Conservation (phyloP, 2,797 vertebrate genomes). For the Artibeus lituratus region DNA sequence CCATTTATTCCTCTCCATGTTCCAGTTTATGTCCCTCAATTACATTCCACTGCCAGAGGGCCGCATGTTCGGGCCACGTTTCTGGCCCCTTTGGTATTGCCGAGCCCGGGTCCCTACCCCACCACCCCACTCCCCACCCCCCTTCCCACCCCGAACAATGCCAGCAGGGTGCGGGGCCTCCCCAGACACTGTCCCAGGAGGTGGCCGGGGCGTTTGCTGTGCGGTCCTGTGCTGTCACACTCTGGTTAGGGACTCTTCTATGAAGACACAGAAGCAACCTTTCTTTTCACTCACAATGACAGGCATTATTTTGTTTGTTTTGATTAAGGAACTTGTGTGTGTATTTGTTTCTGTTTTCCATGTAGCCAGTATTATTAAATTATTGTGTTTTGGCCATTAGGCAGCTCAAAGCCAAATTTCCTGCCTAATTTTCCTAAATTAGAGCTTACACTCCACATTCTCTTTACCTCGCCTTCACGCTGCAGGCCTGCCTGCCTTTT, state of each 20-base stretch:
- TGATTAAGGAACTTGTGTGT: background rate
- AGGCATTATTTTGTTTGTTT: background rate
- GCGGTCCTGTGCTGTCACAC: rapidly evolving
- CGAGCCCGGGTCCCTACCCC: too few relatives aligned
- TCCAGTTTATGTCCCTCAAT: background rate
- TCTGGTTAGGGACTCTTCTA: background rate
- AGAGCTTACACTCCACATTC: background rate
- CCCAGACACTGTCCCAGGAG: rapidly evolving
- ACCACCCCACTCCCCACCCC: too few relatives aligned
- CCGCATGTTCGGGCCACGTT: too few relatives aligned
- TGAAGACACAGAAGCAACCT: background rate
- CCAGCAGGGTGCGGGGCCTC: background rate
- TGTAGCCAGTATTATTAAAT: background rate
- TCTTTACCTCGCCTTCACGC: background rate
- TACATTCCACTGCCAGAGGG: background rate
- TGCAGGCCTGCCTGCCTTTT: background rate
- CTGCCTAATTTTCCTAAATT: background rate
- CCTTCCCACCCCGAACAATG: rapidly evolving
- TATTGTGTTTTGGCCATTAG: background rate
- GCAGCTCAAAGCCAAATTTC: background rate
- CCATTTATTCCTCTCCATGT: background rate
- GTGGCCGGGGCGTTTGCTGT: rapidly evolving
- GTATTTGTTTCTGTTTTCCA: background rate
- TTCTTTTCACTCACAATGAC: background rate
- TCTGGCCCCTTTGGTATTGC: background rate